Percentiles rank a stretch among this genome's conserved stretches.
These are phyloP conservation scores for Leptinotarsa lineolata DNA, from an alignment of 1,140 invertebrate species.

Conservation along the genomic window DNA sequence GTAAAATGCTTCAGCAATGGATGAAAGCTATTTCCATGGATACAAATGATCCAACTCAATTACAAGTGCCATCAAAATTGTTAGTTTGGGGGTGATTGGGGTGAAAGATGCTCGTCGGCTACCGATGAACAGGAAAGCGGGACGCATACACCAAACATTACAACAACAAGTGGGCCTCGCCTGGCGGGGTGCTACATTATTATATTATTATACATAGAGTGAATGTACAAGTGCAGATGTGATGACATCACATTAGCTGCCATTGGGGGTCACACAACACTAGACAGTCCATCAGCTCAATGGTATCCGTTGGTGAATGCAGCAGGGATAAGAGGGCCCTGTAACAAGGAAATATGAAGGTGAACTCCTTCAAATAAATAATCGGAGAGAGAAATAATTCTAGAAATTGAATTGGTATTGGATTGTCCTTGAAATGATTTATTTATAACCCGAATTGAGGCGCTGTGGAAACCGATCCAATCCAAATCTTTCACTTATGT, in stretches of 20 bases:
- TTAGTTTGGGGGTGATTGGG: background rate
- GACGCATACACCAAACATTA: constrained; percentile 57
- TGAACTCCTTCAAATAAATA: too few species aligned
- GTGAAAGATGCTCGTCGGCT: constrained; percentile 35
- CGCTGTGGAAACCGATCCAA: too few species aligned
- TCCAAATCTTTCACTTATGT: too few species aligned
- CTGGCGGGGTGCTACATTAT: constrained; percentile 55
- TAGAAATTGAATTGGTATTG: too few species aligned
- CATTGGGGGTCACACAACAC: constrained; percentile 47
- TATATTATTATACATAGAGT: constrained; percentile 55
- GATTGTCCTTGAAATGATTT: too few species aligned
- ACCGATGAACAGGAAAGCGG: constrained; percentile 47
- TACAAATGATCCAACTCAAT: too few species aligned
- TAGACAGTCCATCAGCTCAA: constrained; percentile 63
- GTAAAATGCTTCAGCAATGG: too few species aligned
- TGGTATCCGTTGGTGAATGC: constrained; percentile 93
- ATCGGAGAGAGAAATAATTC: too few species aligned
- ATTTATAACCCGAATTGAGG: too few species aligned
- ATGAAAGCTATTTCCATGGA: too few species aligned
- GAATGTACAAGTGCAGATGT: constrained; percentile 58
- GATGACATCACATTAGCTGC: constrained; percentile 56
- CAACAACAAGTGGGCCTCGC: constrained; percentile 56
- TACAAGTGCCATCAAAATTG: too few species aligned
- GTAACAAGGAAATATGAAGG: constrained; percentile 54
- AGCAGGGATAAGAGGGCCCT: constrained; percentile 90